Evolutionary conservation across 2,888 invertebrate genomes (phyloP).

Genomic region (Germaria angustata): DNA sequence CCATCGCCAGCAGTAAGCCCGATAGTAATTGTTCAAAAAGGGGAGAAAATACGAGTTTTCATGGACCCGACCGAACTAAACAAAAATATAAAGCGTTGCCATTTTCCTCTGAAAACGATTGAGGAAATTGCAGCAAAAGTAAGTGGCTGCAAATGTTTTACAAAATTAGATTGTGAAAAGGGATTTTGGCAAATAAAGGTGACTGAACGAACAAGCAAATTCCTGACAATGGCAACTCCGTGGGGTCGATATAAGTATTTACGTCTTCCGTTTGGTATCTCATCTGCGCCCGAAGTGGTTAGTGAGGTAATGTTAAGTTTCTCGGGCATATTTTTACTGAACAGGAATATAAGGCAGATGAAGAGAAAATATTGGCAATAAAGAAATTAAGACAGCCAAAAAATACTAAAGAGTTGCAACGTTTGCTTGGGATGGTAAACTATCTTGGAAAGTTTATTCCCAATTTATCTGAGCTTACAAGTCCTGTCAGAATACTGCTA

Average conservation of each 20-base stretch:
- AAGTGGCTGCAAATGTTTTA: slow-evolving; percentile 64
- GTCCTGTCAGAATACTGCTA: too few species aligned
- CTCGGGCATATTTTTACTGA: slow-evolving; percentile 28
- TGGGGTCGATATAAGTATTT: slow-evolving; percentile 66
- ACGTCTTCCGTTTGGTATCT: neutral
- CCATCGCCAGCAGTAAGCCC: slow-evolving; percentile 51
- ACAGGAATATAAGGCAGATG: slow-evolving; percentile 26
- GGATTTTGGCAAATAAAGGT: too few species aligned
- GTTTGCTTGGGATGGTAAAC: slow-evolving; percentile 49
- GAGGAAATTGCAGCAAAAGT: slow-evolving; percentile 60
- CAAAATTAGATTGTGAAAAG: slow-evolving; percentile 55
- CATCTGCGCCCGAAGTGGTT: slow-evolving; percentile 68
- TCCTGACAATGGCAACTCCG: too few species aligned
- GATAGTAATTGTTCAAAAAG: slow-evolving; percentile 48
- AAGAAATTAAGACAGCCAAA: too few species aligned
- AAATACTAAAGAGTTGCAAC: slow-evolving; percentile 9
- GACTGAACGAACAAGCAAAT: too few species aligned
- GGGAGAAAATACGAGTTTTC: slow-evolving; percentile 46
- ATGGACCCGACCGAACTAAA: slow-evolving; percentile 46
- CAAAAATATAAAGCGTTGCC: slow-evolving; percentile 46
- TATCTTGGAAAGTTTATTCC: slow-evolving; percentile 47
- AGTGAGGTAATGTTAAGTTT: slow-evolving; percentile 62
- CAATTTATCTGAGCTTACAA: too few species aligned
- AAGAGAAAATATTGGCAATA: too few species aligned
- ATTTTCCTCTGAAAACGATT: slow-evolving; percentile 49